A percentile compares a stretch with the other conserved stretches of the same genome.
These are phyloP conservation scores for Podocnemis expansa DNA, from an alignment of 2,113 vertebrate species.

Conservation along the genomic window DNA sequence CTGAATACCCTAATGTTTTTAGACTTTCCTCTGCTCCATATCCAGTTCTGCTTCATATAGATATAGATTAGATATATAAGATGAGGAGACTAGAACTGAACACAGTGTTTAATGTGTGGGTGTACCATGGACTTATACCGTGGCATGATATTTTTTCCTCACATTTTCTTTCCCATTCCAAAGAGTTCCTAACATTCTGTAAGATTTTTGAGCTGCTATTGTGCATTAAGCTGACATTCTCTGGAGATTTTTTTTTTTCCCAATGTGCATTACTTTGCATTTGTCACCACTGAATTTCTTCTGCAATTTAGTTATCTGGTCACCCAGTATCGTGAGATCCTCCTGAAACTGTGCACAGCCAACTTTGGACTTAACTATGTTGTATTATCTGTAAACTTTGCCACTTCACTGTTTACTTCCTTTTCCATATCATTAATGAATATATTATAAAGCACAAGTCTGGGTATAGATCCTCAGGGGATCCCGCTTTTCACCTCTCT, in stretches of 20 bases:
- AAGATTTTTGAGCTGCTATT: not conserved
- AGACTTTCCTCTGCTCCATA: not conserved
- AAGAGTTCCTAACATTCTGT: not conserved
- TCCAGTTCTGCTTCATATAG: not conserved
- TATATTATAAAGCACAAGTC: not conserved
- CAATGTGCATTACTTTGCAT: not conserved
- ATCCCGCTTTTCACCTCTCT: not conserved
- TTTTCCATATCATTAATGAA: not conserved
- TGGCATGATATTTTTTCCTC: not conserved
- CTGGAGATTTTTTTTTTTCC: not conserved
- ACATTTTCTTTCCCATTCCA: not conserved
- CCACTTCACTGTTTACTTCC: not conserved
- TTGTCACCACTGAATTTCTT: not conserved
- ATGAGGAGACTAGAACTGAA: not conserved
- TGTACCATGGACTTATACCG: not conserved
- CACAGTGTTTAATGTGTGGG: not conserved
- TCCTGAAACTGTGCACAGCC: not conserved
- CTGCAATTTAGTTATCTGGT: not conserved
- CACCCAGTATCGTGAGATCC: not conserved
- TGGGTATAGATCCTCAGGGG: not conserved
- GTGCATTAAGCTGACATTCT: not conserved
- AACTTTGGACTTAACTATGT: not conserved
- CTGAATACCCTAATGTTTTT: not conserved
- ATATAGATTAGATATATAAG: no score
- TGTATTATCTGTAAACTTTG: not conserved